Evolutionary conservation across 2,797 vertebrate species (phyloP).

Genomic region (Acipenser oxyrinchus): DNA sequence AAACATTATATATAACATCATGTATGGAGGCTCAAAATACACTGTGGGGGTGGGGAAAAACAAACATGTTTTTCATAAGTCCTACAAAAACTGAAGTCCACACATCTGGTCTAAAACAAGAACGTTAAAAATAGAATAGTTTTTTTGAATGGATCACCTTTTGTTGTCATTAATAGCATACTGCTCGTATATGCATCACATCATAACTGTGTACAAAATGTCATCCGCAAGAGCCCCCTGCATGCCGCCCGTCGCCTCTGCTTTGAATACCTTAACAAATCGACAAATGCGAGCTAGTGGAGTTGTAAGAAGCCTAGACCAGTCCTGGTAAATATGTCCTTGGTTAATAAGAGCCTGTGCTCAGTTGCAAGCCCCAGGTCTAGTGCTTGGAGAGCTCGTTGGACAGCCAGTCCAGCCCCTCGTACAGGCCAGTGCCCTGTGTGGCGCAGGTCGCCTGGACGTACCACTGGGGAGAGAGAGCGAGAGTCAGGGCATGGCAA

Average conservation of each 20-base stretch:
- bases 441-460: constrained; percentile 86
- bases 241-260: constrained; percentile 57
- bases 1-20: constrained; percentile 1
- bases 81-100: constrained; percentile 1
- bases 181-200: constrained; percentile 11
- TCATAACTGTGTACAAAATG: constrained; percentile 5
- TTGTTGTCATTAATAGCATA: constrained; percentile 13
- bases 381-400: constrained; percentile 74
- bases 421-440: constrained; percentile 80
- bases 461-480: constrained; percentile 65
- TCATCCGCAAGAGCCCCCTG: constrained; percentile 2
- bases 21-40: too few species aligned
- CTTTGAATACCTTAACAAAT: constrained; percentile 64
- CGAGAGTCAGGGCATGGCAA: too few species aligned
- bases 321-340: constrained; percentile 66
- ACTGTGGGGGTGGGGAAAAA: background rate
- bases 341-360: constrained; percentile 43
- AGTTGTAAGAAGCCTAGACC: constrained; percentile 68
- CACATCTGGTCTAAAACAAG: constrained; percentile 11
- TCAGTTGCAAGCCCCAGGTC: constrained; percentile 33
- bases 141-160: background rate
- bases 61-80: background rate
- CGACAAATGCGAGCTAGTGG: constrained; percentile 62
- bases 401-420: constrained; percentile 93
- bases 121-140: background rate